A percentile compares a stretch with the other conserved stretches of the same genome.
Conservation (phyloP, 2,888 invertebrate species). For the Nomada fucata region DNA sequence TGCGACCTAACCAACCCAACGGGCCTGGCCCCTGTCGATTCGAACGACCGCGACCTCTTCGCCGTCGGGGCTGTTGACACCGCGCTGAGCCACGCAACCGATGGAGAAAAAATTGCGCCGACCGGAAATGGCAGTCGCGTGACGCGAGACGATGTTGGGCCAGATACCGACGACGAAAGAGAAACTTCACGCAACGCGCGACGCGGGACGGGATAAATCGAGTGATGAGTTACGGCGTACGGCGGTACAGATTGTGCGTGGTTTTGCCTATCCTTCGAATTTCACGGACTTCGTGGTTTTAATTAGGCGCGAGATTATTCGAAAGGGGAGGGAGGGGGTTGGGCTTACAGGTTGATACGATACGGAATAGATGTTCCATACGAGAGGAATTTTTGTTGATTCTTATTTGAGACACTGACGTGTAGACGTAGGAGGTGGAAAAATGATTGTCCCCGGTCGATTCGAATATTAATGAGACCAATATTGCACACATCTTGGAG, state of each 20-base stretch:
- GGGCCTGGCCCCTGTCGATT: slow-evolving; percentile 61
- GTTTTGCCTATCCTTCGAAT: not conserved
- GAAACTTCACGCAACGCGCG: slow-evolving; percentile 18
- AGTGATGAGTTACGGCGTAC: no score
- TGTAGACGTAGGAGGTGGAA: no score
- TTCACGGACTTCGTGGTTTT: not conserved
- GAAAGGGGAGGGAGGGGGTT: no score
- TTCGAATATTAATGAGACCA: not conserved
- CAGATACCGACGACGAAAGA: slow-evolving; percentile 6
- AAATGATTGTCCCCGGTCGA: no score
- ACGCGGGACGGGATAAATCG: not conserved
- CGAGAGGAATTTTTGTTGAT: no score
- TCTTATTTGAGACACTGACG: no score
- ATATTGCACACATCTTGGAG: not conserved
- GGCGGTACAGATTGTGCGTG: not conserved
- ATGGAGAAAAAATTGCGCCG: slow-evolving; percentile 25
- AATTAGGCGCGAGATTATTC: not conserved
- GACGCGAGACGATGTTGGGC: slow-evolving; percentile 15
- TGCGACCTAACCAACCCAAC: slow-evolving; percentile 74
- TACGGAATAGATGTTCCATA: not conserved
- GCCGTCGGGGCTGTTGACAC: slow-evolving; percentile 51
- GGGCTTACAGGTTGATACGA: not conserved
- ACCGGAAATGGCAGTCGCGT: slow-evolving; percentile 45
- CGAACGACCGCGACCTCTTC: slow-evolving; percentile 57
- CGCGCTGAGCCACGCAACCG: slow-evolving; percentile 33